Base-by-base conservation (phyloP, 2,797 vertebrate genomes). In the Presbytis comata region DNA sequence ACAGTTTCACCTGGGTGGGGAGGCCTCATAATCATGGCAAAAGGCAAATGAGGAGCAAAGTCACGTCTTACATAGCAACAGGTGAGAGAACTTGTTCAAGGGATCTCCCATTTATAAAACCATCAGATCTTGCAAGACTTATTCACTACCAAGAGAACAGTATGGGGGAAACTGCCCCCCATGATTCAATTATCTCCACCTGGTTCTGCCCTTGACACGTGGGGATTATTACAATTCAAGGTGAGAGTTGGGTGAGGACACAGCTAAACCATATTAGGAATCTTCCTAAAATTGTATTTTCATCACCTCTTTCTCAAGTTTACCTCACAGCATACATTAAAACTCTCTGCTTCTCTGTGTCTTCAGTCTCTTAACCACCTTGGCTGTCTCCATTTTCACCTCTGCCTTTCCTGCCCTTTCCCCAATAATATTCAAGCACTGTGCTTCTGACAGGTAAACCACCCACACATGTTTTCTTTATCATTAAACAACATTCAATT, bases 401-500 rank as follows among this genome's bases (percentile, higher is more conserved):
- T 76, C 55, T n/a, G 13, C 8, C 75, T 24, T 36, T 55, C 79
- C 9, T 36, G 46, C 41, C 57, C 64, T 89, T 89, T 81, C 4
- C 16, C 61, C 36, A n/a, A 30, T 30, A 84, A 72, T 74, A 36
- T 36, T 81, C 53, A 55, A 80, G 57, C 19, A 19, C 79, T 33
- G 0, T 53, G 28, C 19, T 82, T 97, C 92, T 84, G 92, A 92
- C 83, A 96, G 91, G 67, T 95, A 81, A 95, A 80, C 79, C 80
- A 93, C 82, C 59, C 64, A 85, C 67, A 85, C 30, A 22, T 78
- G 55, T 90, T 92, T 57, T 46, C 80, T 95, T 95, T 85, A 94
- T 96, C 83, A 97, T 96, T 96, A 95, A 96, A 90, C 85, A 97
- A 96, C 92, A 98, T 86, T 97, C 95, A 95, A 96, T 93, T 50